Base-by-base conservation (phyloP, 2,113 vertebrate species). In the Maccullochella peelii region DNA sequence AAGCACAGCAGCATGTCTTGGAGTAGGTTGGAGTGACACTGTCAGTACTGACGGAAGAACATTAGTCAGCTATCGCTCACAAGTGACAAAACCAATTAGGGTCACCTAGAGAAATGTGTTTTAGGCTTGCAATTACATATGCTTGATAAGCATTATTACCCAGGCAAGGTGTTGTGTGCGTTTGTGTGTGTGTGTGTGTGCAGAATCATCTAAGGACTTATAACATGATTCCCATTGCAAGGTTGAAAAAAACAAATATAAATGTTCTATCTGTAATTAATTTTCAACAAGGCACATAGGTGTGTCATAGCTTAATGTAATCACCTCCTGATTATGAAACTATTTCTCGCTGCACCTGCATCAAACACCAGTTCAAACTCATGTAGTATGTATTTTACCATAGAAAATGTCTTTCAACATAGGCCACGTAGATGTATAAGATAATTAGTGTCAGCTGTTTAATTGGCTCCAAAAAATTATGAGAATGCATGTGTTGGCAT, bases 1-100 rank as follows among this genome's bases (percentile, higher is more conserved):
- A 88, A 87, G 84, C 86, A 89, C 82, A 81, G 76, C 68, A 62
- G 71, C 74, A 50, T 87, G 81, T 81, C 86, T 84, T 52, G 47
- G 82, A 92, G 84, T 75, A 67, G 87, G 88, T 80, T 86, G 85
- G 84, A 91, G 90, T 88, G 89, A 93, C 90, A 90, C 79, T 87
- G 91, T 87, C 90, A 88, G 79, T 58, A 58, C 82, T 75, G 73
- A 84, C 6, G 52, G 82, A 81, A 85, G 82, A 89, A 76, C 85
- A 89, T 93, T 91, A 93, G 91, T 94, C 90, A 93, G 72, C 88
- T 90, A 88, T 94, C 89, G 42, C 89, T 94, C 91, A 93, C 65
- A 89, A 65, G 85, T 92, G 91, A 88, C 93, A 93, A 92, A 92
- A 75, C 70, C 85, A 86, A 89, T 94, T 88, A 92, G 71, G 72